Percentiles rank a stretch among this genome's conserved stretches.
Evolutionary conservation across 2,797 vertebrate genomes (phyloP).

Genomic region (Coranthus polyacanthus): DNA sequence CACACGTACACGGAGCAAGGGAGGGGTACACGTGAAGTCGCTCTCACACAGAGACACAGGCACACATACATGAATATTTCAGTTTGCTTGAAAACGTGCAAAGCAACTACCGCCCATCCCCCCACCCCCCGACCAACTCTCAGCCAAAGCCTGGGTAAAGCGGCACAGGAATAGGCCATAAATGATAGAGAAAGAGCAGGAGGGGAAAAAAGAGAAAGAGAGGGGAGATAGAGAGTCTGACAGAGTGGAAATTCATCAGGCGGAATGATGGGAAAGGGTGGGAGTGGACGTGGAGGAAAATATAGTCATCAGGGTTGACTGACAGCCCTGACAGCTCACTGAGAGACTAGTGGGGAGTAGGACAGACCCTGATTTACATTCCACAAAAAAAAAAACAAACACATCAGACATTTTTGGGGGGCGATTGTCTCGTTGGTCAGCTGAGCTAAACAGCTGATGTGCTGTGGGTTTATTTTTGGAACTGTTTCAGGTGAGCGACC

Average conservation of each 20-base stretch:
- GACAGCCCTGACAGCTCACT: conserved; percentile 35
- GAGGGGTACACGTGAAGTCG: conserved; percentile 67
- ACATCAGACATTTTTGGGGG: conserved; percentile 8
- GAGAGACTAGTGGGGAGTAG: conserved; percentile 8
- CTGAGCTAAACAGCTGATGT: conserved; percentile 45
- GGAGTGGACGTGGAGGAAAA: conserved; percentile 39
- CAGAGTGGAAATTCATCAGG: conserved; percentile 53
- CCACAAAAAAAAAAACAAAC: conserved; percentile 12
- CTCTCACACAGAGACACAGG: conserved; percentile 71
- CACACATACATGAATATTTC: conserved; percentile 85
- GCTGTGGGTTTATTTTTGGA: conserved; percentile 55
- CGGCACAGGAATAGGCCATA: conserved; percentile 54
- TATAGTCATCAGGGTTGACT: conserved; percentile 59
- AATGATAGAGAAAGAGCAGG: conserved; percentile 61
- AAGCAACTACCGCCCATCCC: conserved; percentile 59
- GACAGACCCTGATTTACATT: conserved; percentile 35
- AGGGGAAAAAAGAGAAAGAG: conserved; percentile 1
- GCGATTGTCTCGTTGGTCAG: conserved; percentile 19
- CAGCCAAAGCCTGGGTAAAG: conserved; percentile 46
- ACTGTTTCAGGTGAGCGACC: conserved; percentile 50
- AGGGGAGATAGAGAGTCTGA: conserved; percentile 40
- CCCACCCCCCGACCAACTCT: conserved; percentile 41
- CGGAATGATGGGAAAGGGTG: conserved; percentile 37
- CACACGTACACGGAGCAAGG: conserved; percentile 18
- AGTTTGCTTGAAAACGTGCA: conserved; percentile 77